phyloP scores from a whole-genome alignment of 64 coral and sea anemone species.

The Montipora cactus region DNA sequence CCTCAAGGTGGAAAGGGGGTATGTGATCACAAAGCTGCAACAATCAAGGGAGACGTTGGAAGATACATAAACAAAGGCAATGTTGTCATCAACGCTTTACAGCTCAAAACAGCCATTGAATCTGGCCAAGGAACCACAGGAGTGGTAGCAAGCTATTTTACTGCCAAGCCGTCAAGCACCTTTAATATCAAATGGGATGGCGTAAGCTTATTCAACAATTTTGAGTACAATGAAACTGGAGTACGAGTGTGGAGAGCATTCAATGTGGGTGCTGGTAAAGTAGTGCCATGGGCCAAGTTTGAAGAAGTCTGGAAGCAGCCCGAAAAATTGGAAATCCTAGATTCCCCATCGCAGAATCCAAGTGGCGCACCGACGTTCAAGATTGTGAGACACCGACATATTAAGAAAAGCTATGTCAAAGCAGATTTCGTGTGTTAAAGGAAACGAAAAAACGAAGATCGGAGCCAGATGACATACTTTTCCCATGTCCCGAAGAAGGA shows the following conservation, averaged over 20 bases:
- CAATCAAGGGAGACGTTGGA: constrained; percentile 36
- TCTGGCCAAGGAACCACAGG: constrained; percentile 48
- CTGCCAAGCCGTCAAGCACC: constrained; percentile 41
- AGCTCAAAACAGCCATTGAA: constrained; percentile 68
- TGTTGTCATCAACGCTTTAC: constrained; percentile 44
- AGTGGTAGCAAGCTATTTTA: constrained; percentile 56
- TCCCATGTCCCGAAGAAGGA: constrained; percentile 54
- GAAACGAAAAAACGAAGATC: too few relatives aligned
- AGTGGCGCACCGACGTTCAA: constrained; percentile 1
- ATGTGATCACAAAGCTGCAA: constrained; percentile 26
- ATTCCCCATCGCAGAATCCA: neutral
- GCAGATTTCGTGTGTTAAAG: too few relatives aligned
- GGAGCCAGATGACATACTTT: neutral
- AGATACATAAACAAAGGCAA: constrained; percentile 50
- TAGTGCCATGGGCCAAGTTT: constrained; percentile 34
- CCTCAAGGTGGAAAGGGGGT: constrained; percentile 28
- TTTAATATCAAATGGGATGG: constrained; percentile 66
- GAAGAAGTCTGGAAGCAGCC: neutral
- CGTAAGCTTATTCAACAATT: constrained; percentile 70
- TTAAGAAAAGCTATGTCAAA: constrained; percentile 35
- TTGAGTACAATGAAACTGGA: constrained; percentile 65
- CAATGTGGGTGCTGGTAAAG: constrained; percentile 47
- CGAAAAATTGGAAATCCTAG: constrained; percentile 21
- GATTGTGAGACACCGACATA: constrained; percentile 25
- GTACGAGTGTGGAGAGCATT: constrained; percentile 65